phyloP scores from a whole-genome alignment of 2,113 vertebrate species.

The Chaetorhynchus papuensis region DNA sequence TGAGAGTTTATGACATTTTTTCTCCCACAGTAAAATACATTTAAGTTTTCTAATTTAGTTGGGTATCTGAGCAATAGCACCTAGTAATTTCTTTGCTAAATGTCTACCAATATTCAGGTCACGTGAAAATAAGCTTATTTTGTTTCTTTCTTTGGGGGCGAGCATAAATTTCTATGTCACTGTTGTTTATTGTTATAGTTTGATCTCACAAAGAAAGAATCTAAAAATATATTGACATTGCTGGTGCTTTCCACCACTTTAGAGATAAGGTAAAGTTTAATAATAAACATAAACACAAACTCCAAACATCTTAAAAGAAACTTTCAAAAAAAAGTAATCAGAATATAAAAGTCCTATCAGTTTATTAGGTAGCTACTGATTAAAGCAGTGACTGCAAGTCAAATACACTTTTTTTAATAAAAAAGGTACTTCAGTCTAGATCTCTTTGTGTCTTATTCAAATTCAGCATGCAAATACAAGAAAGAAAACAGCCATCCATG shows the following conservation, averaged over 20 bases:
- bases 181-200: background rate
- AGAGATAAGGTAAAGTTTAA: background rate
- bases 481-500: background rate
- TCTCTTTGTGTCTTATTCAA: background rate
- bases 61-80: background rate
- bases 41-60: conserved; percentile 7
- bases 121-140: background rate
- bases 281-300: background rate
- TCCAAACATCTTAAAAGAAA: background rate
- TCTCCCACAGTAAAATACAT: background rate
- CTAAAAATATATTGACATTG: background rate
- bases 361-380: background rate
- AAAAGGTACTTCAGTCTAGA: background rate
- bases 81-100: conserved; percentile 8
- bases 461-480: background rate
- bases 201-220: background rate
- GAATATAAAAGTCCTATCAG: background rate
- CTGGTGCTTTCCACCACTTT: background rate
- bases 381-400: background rate
- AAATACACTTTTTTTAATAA: conserved; percentile 17
- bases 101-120: background rate
- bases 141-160: background rate
- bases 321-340: background rate
- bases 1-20: background rate
- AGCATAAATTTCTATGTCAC: background rate